Percentiles rank a stretch among this genome's conserved stretches.
These are phyloP conservation scores for Myotis davidii DNA, from an alignment of 2,113 vertebrate species.

Conservation along the genomic window DNA sequence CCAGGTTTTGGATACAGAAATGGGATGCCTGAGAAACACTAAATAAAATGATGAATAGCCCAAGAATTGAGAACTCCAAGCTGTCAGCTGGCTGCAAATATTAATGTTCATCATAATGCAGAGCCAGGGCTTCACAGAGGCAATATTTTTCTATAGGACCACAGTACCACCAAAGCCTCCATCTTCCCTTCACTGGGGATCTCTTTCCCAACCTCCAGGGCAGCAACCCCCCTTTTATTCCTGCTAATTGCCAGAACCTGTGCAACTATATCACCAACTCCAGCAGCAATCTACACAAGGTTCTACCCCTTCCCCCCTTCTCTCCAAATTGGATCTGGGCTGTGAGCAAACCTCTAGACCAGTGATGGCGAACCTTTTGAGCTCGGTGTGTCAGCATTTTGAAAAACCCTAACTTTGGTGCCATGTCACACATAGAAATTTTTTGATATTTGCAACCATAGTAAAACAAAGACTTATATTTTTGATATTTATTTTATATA, in stretches of 20 bases:
- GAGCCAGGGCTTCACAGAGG: neutral
- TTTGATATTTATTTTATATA: too few species aligned
- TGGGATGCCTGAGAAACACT: neutral
- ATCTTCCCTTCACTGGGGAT: neutral
- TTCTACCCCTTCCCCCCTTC: neutral
- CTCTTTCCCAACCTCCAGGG: neutral
- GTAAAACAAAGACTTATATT: too few species aligned
- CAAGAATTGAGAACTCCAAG: neutral
- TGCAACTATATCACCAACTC: neutral
- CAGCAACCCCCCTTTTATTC: neutral
- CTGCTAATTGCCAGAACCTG: neutral
- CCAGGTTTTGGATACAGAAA: neutral
- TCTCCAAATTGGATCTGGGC: neutral
- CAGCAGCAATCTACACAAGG: neutral
- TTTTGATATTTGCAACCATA: too few species aligned
- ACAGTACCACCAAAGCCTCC: neutral
- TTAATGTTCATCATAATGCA: neutral
- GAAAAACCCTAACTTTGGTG: too few species aligned
- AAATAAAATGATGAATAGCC: neutral
- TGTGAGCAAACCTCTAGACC: neutral
- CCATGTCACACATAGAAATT: too few species aligned
- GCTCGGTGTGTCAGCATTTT: too few species aligned
- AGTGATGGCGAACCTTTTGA: too few species aligned
- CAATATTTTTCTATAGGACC: neutral
- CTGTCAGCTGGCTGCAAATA: slow-evolving; percentile 12